Base-by-base conservation (phyloP, 2,797 vertebrate genomes). In the Rhinoraja longicauda region DNA sequence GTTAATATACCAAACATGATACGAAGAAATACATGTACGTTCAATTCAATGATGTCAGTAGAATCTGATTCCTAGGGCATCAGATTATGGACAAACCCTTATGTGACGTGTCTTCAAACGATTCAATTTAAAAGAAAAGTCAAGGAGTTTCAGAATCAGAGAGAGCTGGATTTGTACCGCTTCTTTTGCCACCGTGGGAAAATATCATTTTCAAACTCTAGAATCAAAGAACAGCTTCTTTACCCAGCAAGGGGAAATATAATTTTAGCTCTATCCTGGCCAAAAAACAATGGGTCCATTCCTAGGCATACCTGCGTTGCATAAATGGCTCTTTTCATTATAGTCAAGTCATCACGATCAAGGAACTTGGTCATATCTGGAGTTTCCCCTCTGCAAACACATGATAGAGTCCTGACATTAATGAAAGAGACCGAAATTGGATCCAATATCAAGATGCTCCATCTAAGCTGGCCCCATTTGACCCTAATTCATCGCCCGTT, bases 261-360 rank as follows among this genome's bases (percentile, higher is more conserved):
- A 90, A 36, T 67, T 19, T 36, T 72, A 24, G 26, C 19, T 26
- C 9, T 6, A 72, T 36, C 10, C 8, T 5, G n/a, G 0, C 24
- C 17, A 3, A 88, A 53, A 5, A 4, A 53, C 39, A 36, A 73
- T 26, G 26, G 29, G 39, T 53, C 32, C 21, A 73, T 5, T 91
- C 39, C 70, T 1, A 53, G 15, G 4, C 26, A 94, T 96, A 99
- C 99, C 98, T 99, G 98, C 78, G 98, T 99, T 93, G 98, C 97
- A 93, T 96, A 99, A 94, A 99, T 99, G 94, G 99, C 99, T 95
- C 99, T 97, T 96, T 99, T 99, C 98, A 99, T 99, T 75, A 99
- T 96, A 67, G 98, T 99, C 94, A 98, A 94, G 95, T 99, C 98
- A 93, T 99, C 99, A 92, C 97, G 95, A 94, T 99, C 98, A 95